phyloP scores from a whole-genome alignment of 2,113 vertebrate species.

The Eretmochelys imbricata region DNA sequence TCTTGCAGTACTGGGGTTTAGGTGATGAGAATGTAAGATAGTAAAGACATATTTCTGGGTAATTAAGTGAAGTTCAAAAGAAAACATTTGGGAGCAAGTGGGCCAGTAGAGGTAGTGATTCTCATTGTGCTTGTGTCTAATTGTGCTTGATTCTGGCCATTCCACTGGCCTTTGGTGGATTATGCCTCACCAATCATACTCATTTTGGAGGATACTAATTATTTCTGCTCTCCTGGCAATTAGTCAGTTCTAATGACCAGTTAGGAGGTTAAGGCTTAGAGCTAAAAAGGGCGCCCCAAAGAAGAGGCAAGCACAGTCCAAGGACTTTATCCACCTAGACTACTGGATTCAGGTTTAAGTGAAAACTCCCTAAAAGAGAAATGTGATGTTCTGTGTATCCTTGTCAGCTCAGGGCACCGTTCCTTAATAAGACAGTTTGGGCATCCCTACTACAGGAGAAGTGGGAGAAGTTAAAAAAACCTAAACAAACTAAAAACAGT shows the following conservation, averaged over 20 bases:
- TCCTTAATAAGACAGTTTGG: not conserved
- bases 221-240: not conserved
- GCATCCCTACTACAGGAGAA: too few relatives aligned
- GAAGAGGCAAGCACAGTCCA: not conserved
- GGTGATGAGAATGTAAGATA: not conserved
- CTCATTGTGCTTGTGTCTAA: not conserved
- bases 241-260: not conserved
- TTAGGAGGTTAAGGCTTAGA: not conserved
- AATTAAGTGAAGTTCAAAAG: not conserved
- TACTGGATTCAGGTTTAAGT: not conserved
- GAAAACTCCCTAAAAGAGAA: not conserved
- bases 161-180: not conserved
- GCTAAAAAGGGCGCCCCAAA: not conserved
- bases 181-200: not conserved
- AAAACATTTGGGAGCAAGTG: not conserved
- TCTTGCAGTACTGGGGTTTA: not conserved
- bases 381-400: not conserved
- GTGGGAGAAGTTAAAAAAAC: not conserved
- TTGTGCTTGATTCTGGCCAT: not conserved
- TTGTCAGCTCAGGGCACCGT: not conserved
- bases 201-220: not conserved
- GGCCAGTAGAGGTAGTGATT: not conserved
- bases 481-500: not conserved
- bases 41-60: not conserved
- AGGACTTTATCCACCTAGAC: not conserved